Conservation (phyloP, 2,888 invertebrate species). For the Lycocerus yunnanus region DNA sequence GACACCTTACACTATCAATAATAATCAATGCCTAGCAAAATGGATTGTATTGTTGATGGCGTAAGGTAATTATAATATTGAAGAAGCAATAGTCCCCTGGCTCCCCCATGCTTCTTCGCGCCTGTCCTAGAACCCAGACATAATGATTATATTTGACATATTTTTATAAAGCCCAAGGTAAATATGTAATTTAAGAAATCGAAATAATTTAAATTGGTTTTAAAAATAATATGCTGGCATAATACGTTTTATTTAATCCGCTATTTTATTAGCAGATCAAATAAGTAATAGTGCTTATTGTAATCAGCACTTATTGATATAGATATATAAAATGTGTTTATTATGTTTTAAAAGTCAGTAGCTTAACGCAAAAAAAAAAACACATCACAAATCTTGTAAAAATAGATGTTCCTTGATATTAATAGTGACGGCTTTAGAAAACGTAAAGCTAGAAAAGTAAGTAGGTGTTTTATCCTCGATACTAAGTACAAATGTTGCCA, state of each 20-base stretch:
- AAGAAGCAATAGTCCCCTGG: too few species aligned
- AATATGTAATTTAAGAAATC: background rate
- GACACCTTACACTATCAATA: too few species aligned
- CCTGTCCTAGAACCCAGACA: too few species aligned
- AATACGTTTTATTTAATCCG: background rate
- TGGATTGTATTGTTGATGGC: too few species aligned
- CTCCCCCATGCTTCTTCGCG: too few species aligned
- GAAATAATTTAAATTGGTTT: background rate
- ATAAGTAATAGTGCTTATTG: background rate
- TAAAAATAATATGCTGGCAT: background rate
- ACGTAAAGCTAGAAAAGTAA: background rate
- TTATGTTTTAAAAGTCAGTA: background rate
- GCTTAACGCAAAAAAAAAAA: background rate
- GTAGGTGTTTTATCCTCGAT: constrained; percentile 2
- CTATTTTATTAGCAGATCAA: background rate
- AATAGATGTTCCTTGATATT: background rate
- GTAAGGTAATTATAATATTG: too few species aligned
- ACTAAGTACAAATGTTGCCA: constrained; percentile 1
- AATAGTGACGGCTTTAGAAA: background rate
- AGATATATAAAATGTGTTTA: background rate
- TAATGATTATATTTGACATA: background rate
- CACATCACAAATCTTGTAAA: background rate
- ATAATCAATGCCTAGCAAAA: too few species aligned
- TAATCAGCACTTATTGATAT: background rate
- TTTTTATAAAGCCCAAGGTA: background rate